phyloP scores from a whole-genome alignment of 1,140 invertebrate species.

The Drosophila subpulchrella region DNA sequence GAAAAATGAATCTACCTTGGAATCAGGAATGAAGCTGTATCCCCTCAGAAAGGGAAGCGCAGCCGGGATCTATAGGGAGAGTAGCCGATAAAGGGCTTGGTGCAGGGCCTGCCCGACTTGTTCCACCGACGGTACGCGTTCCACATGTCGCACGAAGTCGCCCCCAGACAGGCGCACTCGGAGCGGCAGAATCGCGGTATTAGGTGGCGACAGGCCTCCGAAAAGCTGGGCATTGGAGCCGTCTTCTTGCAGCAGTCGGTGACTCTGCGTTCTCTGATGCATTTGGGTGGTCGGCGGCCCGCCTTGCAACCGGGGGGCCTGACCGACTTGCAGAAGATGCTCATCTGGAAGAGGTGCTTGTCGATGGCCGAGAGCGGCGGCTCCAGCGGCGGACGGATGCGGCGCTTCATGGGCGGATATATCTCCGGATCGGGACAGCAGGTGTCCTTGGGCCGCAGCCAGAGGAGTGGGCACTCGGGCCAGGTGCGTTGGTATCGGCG shows the following conservation, averaged over 20 bases:
- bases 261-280: neutral
- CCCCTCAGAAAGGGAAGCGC: slow-evolving; percentile 1
- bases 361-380: slow-evolving; percentile 3
- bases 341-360: slow-evolving; percentile 21
- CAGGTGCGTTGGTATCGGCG: slow-evolving; percentile 60
- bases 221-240: slow-evolving; percentile 55
- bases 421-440: slow-evolving; percentile 45
- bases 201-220: slow-evolving; percentile 32
- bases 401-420: slow-evolving; percentile 11
- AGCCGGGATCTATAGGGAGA: slow-evolving; percentile 18
- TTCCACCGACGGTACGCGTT: neutral
- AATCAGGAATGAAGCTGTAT: no score
- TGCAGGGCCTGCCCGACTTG: slow-evolving; percentile 11
- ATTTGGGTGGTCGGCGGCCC: slow-evolving; percentile 10
- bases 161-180: slow-evolving; percentile 40
- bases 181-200: slow-evolving; percentile 16
- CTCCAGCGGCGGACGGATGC: neutral
- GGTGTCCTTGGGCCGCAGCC: slow-evolving; percentile 23
- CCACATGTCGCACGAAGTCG: slow-evolving; percentile 41
- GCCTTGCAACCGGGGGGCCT: neutral
- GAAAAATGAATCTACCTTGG: neutral
- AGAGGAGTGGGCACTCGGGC: slow-evolving; percentile 57
- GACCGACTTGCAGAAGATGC: slow-evolving; percentile 1
- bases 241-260: slow-evolving; percentile 4
- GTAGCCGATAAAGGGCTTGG: neutral